phyloP scores from a whole-genome alignment of 2,113 vertebrate genomes.

The Nothoprocta pentlandii region DNA sequence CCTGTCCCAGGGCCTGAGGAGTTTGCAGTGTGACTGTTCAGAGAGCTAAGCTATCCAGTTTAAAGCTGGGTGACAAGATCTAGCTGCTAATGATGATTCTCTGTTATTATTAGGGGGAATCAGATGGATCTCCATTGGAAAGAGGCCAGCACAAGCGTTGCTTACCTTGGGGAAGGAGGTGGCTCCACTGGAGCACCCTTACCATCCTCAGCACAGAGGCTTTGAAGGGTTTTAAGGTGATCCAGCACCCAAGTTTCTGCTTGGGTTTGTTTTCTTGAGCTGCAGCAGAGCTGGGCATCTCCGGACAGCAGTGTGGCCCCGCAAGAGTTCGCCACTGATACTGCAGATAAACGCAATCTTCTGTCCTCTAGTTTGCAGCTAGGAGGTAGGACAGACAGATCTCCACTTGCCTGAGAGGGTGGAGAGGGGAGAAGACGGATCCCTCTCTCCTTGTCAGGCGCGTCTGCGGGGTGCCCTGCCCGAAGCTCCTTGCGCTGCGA shows the following conservation, averaged over 20 bases:
- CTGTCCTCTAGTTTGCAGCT: not conserved
- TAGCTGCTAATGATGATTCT: not conserved
- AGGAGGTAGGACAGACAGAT: not conserved
- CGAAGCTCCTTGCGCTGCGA: not conserved
- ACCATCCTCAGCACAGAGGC: not conserved
- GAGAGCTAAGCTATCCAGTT: not conserved
- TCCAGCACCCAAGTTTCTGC: not conserved
- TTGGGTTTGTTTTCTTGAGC: not conserved
- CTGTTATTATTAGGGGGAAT: slow-evolving; percentile 1
- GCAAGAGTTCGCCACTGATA: not conserved
- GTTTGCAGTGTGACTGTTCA: not conserved
- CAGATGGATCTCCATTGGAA: not conserved
- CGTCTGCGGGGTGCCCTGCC: not conserved
- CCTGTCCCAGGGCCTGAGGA: fast-evolving
- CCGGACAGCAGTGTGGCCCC: not conserved
- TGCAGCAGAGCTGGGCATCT: not conserved
- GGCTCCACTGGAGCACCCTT: not conserved
- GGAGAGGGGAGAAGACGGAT: no score
- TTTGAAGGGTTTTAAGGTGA: not conserved
- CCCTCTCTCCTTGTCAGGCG: not conserved
- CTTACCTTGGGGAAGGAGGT: fast-evolving
- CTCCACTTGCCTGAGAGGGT: not conserved
- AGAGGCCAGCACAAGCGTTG: not conserved
- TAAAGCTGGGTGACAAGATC: not conserved
- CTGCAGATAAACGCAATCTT: not conserved